Percentiles rank a stretch among this genome's conserved stretches.
These are phyloP conservation scores for Eledona agricola DNA, from an alignment of 2,888 invertebrate species.

Conservation along the genomic window DNA sequence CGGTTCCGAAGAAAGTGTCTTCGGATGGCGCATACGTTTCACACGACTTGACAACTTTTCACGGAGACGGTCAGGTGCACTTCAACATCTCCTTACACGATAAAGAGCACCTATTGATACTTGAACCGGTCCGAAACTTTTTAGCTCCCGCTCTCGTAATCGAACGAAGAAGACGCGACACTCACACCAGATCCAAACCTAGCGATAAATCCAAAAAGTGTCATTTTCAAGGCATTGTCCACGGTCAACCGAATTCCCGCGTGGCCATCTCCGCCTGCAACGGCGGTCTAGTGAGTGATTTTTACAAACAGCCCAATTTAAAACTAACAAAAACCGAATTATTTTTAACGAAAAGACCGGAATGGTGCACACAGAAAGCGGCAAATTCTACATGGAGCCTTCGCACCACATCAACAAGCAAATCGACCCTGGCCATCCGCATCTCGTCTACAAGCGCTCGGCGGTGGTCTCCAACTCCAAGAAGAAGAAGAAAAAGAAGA, in stretches of 20 bases:
- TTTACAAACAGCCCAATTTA: too few relatives aligned
- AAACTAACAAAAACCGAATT: constrained; percentile 20
- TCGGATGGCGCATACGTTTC: constrained; percentile 62
- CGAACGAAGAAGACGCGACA: constrained; percentile 70
- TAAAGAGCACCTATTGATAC: constrained; percentile 57
- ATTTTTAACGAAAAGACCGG: constrained; percentile 67
- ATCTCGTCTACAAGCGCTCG: constrained; percentile 74
- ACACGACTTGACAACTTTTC: constrained; percentile 64
- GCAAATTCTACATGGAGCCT: constrained; percentile 79
- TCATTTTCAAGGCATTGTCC: constrained; percentile 81
- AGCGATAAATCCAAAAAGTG: constrained; percentile 69
- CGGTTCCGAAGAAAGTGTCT: constrained; percentile 70
- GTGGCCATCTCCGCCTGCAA: constrained; percentile 84
- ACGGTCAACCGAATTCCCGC: constrained; percentile 73
- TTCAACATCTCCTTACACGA: constrained; percentile 63
- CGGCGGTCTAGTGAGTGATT: constrained; percentile 58
- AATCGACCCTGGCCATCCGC: constrained; percentile 67
- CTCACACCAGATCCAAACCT: constrained; percentile 66
- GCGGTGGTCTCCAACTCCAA: constrained; percentile 64
- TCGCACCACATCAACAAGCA: constrained; percentile 64
- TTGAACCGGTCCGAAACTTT: constrained; percentile 71
- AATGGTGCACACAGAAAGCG: constrained; percentile 71
- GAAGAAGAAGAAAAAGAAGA: constrained; percentile 63
- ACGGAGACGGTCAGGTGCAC: constrained; percentile 65
- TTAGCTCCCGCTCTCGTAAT: constrained; percentile 76